These are phyloP conservation scores for Polia nebulosa DNA, from an alignment of 2,888 invertebrate species.

Conservation along the genomic window DNA sequence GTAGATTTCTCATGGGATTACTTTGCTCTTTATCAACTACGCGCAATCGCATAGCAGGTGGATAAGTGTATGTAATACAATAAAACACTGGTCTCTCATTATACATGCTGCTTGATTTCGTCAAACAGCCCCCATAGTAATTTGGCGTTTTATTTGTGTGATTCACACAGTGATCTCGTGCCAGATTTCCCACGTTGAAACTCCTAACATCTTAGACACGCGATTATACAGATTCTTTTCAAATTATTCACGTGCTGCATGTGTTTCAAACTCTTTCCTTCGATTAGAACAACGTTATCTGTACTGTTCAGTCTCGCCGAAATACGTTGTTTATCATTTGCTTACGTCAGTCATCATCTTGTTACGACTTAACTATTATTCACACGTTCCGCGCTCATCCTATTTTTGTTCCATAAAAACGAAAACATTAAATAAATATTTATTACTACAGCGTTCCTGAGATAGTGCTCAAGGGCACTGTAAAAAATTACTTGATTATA, in stretches of 20 bases:
- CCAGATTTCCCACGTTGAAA: constrained; percentile 78
- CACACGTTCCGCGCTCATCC: constrained; percentile 55
- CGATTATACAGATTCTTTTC: constrained; percentile 71
- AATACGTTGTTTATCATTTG: constrained; percentile 62
- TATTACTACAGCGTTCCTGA: constrained; percentile 61
- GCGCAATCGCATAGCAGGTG: constrained; percentile 67
- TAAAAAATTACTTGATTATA: constrained; percentile 47
- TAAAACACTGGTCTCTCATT: constrained; percentile 55
- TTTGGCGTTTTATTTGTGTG: constrained; percentile 69
- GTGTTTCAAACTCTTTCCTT: constrained; percentile 60
- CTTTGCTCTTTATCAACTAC: constrained; percentile 70
- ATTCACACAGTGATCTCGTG: constrained; percentile 77
- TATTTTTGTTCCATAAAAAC: constrained; percentile 66
- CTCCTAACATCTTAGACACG: constrained; percentile 71
- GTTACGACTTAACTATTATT: constrained; percentile 58
- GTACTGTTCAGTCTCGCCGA: constrained; percentile 35
- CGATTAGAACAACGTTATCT: constrained; percentile 49
- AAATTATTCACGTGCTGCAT: constrained; percentile 71
- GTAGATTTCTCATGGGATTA: constrained; percentile 80
- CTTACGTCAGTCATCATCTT: constrained; percentile 61
- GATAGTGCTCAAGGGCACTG: constrained; percentile 65
- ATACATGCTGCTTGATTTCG: constrained; percentile 53
- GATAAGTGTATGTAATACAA: constrained; percentile 63
- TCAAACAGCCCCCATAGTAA: constrained; percentile 60
- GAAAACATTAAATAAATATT: constrained; percentile 66